Evolutionary conservation across 2,888 invertebrate species (phyloP), one percentile per base, ranked within the genome.

Genomic region (Papilio protenor): DNA sequence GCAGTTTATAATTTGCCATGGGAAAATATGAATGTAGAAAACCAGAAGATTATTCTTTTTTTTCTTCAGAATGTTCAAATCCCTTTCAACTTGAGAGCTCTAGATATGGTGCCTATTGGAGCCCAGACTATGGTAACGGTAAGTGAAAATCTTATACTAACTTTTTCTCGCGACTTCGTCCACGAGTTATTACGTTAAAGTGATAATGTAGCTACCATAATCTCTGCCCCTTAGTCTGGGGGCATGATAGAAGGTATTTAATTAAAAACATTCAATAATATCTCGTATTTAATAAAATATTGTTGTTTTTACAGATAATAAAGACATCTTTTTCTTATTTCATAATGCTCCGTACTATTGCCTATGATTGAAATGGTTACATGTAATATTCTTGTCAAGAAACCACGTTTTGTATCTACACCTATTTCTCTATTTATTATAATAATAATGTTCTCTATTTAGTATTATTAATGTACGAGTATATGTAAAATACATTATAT

Each of bases 91-190:
- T 81, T 89, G 0, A 86, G 84, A 18, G 87, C 87, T 6, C 52
- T 86, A 73, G 86, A 86, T 0, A 77, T 88, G 66, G 77, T 83
- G 0, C 75, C 81, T 21, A 82, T 89, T 4, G 89, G 89, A 0
- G 87, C 88, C 3, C 81, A 84, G 10, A 85, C 88, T 33, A 89
- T 88, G 89, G 84, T 84, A 0, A 73, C 80, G 79, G 88, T 88
- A 81, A 78, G 82, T 33, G 12, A 61, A 8, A 3, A 27, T 27
- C 27, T 3, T 6, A 8, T n/a, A 33, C 33, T 33, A 27, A 27
- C 33, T 33, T 33, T 5, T 5, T 0, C 33, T 33, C 5, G 33
- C 33, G 33, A 33, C 33, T 33, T 33, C 33, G 33, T 33, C 3
- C 5, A 33, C 33, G 33, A 5, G 33, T 33, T 33, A 33, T 33